Conservation (phyloP, 2,797 vertebrate genomes). For the Cuniculus paca region DNA sequence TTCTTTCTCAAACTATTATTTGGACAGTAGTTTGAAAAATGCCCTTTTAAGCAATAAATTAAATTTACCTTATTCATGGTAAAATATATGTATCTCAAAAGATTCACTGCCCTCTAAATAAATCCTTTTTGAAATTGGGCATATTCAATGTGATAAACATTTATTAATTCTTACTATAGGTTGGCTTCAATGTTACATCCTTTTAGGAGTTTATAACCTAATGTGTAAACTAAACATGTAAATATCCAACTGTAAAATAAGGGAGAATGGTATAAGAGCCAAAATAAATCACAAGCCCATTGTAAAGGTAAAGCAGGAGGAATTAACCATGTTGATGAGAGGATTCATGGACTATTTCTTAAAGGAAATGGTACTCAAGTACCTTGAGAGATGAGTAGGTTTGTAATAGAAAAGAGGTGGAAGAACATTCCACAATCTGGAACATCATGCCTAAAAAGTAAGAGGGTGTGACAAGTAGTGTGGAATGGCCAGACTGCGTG, state of each 20-base stretch:
- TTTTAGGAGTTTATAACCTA: not conserved
- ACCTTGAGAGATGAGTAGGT: not conserved
- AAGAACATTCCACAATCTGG: not conserved
- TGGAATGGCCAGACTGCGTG: not conserved
- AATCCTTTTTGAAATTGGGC: not conserved
- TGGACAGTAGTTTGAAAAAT: constrained; percentile 6
- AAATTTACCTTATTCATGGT: not conserved
- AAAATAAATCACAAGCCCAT: not conserved
- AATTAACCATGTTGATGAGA: not conserved
- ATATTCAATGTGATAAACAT: constrained; percentile 32
- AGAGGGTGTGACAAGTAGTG: not conserved
- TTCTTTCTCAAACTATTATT: constrained; percentile 48
- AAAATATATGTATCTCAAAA: constrained; percentile 41
- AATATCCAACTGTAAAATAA: not conserved
- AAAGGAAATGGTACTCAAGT: not conserved
- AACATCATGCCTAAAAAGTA: not conserved
- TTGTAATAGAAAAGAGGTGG: not conserved
- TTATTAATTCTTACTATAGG: constrained; percentile 29
- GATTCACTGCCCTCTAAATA: not conserved
- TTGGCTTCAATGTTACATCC: not conserved
- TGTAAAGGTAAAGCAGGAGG: not conserved
- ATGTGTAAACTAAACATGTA: not conserved
- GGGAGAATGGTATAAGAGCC: not conserved
- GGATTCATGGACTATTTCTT: not conserved
- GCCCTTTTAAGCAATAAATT: constrained; percentile 1